Percentiles rank a stretch among this genome's conserved stretches.
phyloP scores from a whole-genome alignment of 2,113 vertebrate species.

The Laterallus jamaicensis region DNA sequence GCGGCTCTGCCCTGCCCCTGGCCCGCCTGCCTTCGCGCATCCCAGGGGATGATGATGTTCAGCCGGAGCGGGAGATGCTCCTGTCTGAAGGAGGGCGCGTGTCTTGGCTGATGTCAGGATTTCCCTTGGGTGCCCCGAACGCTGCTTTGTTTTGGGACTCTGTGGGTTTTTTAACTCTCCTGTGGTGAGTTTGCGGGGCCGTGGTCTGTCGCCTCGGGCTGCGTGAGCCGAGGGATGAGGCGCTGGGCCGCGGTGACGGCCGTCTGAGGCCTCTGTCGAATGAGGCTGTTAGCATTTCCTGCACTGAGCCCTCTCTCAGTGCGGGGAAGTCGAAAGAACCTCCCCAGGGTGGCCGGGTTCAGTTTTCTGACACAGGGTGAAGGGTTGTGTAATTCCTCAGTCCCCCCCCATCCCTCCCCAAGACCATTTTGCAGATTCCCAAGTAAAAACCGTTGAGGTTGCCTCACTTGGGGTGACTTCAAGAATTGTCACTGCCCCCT shows the following conservation, averaged over 20 bases:
- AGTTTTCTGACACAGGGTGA: rapidly evolving
- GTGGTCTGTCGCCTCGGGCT: background rate
- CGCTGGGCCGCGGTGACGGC: background rate
- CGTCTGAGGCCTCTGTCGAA: background rate
- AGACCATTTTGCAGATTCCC: background rate
- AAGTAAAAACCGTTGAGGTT: background rate
- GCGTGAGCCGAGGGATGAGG: rapidly evolving
- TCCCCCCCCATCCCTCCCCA: too few relatives aligned
- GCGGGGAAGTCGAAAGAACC: background rate
- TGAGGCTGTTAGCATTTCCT: background rate
- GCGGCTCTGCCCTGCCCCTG: rapidly evolving
- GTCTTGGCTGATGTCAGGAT: rapidly evolving
- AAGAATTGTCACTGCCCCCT: background rate
- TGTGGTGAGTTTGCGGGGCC: rapidly evolving
- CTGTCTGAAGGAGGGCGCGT: background rate
- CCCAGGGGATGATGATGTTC: background rate
- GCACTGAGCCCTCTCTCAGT: rapidly evolving
- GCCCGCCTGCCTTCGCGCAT: background rate
- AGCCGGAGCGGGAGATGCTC: background rate
- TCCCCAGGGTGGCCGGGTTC: background rate
- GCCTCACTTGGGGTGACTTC: background rate
- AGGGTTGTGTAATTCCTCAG: background rate
- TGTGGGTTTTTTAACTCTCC: too few relatives aligned
- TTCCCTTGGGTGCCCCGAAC: background rate
- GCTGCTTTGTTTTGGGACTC: background rate